These are phyloP conservation scores for Catotricha subobsoleta DNA, from an alignment of 2,888 invertebrate species.

Conservation along the genomic window DNA sequence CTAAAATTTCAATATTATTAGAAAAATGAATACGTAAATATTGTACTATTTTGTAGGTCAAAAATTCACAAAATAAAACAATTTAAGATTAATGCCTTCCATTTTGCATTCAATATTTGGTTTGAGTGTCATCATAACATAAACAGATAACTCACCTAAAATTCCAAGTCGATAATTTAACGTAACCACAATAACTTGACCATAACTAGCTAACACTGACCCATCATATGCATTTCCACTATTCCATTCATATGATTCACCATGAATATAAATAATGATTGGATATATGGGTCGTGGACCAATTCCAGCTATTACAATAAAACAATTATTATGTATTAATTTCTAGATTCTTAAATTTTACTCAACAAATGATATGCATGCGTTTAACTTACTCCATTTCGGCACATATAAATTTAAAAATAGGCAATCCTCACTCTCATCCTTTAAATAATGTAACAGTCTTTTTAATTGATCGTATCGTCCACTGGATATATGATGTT, in stretches of 20 bases:
- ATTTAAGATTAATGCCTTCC: too few relatives aligned
- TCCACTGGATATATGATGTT: conserved; percentile 40
- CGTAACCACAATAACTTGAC: conserved; percentile 72
- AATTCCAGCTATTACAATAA: conserved; percentile 17
- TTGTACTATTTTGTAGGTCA: too few relatives aligned
- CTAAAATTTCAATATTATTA: too few relatives aligned
- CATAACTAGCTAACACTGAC: conserved; percentile 77
- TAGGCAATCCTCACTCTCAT: conserved; percentile 73
- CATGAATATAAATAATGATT: conserved; percentile 83
- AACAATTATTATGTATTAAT: too few relatives aligned
- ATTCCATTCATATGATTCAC: conserved; percentile 93
- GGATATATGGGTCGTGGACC: conserved; percentile 44
- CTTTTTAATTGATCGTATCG: conserved; percentile 52
- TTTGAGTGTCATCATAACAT: too few relatives aligned
- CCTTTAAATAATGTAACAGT: conserved; percentile 47
- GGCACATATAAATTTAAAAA: conserved; percentile 87
- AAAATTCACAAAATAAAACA: too few relatives aligned
- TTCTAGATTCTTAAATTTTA: too few relatives aligned
- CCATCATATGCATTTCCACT: conserved; percentile 97
- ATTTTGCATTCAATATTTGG: too few relatives aligned
- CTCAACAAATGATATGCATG: background rate
- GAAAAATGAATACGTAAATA: too few relatives aligned
- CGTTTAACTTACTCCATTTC: conserved; percentile 46
- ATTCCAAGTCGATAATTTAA: conserved; percentile 69
- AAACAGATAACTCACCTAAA: conserved; percentile 43